Conservation (phyloP, 1,140 invertebrate genomes). For the Leptopilina boulardi region DNA sequence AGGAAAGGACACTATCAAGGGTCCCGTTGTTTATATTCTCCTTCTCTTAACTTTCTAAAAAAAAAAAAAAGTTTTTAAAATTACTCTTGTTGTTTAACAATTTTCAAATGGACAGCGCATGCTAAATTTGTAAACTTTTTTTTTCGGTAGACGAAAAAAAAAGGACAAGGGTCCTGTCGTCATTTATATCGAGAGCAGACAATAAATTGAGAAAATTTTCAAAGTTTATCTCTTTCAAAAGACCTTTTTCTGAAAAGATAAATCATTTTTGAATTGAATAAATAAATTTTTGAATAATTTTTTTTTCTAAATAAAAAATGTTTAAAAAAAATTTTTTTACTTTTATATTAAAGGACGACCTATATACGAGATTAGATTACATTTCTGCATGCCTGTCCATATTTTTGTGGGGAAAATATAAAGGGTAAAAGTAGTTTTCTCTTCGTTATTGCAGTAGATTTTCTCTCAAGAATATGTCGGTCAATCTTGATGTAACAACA, state of each 20-base stretch:
- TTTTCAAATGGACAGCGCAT: not conserved
- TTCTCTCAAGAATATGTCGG: conserved; percentile 13
- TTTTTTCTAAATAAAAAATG: not conserved
- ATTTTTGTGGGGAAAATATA: conserved; percentile 9
- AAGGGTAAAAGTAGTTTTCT: conserved; percentile 9
- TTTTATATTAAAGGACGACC: not conserved
- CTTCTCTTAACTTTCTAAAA: not conserved
- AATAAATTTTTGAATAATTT: too few relatives aligned
- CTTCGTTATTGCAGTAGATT: conserved; percentile 9
- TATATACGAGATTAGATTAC: not conserved
- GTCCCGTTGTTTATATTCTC: not conserved
- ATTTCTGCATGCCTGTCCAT: conserved; percentile 11
- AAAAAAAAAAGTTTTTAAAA: not conserved
- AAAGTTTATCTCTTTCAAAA: too few relatives aligned
- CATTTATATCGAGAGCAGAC: too few relatives aligned
- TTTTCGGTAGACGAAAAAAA: not conserved
- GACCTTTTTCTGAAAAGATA: too few relatives aligned
- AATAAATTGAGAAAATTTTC: too few relatives aligned
- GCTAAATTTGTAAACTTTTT: not conserved
- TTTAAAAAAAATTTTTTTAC: not conserved
- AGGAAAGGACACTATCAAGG: not conserved
- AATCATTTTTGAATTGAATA: too few relatives aligned
- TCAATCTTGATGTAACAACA: conserved; percentile 14
- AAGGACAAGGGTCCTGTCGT: not conserved
- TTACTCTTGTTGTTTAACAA: not conserved